These are phyloP conservation scores for Philereme transversata DNA, from an alignment of 2,888 invertebrate species.

Conservation along the genomic window DNA sequence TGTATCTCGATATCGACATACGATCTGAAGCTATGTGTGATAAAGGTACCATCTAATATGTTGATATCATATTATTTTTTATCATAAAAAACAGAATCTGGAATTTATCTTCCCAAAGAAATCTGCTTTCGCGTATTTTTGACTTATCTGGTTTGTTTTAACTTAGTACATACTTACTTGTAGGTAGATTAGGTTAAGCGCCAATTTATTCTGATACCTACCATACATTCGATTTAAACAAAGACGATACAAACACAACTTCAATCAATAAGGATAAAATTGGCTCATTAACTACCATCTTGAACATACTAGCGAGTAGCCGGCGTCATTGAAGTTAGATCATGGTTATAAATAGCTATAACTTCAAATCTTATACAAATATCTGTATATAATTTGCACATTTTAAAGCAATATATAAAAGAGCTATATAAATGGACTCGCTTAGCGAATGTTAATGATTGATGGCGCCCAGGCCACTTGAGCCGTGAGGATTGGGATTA, in stretches of 20 bases:
- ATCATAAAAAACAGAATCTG: too few relatives aligned
- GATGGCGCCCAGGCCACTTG: slow-evolving; percentile 25
- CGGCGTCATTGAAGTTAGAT: slow-evolving; percentile 16
- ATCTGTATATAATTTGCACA: slow-evolving; percentile 25
- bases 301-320: neutral
- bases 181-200: too few relatives aligned
- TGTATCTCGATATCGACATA: slow-evolving; percentile 28
- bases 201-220: too few relatives aligned
- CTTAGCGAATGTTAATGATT: slow-evolving; percentile 25
- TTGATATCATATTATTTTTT: too few relatives aligned
- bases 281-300: slow-evolving; percentile 3
- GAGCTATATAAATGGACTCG: slow-evolving; percentile 15
- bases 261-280: slow-evolving; percentile 5
- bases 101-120: too few relatives aligned
- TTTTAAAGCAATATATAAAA: slow-evolving; percentile 21
- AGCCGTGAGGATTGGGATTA: slow-evolving; percentile 11
- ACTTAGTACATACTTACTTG: too few relatives aligned
- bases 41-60: slow-evolving; percentile 15
- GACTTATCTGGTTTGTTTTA: too few relatives aligned
- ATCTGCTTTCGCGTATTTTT: too few relatives aligned
- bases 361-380: slow-evolving; percentile 22
- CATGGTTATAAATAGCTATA: slow-evolving; percentile 24
- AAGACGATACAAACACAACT: neutral
- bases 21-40: slow-evolving; percentile 23
- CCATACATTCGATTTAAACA: neutral